Evolutionary conservation across 64 coral and sea anemone genomes (phyloP), one percentile per base, ranked within the genome.

Genomic region (Montipora capricornis): DNA sequence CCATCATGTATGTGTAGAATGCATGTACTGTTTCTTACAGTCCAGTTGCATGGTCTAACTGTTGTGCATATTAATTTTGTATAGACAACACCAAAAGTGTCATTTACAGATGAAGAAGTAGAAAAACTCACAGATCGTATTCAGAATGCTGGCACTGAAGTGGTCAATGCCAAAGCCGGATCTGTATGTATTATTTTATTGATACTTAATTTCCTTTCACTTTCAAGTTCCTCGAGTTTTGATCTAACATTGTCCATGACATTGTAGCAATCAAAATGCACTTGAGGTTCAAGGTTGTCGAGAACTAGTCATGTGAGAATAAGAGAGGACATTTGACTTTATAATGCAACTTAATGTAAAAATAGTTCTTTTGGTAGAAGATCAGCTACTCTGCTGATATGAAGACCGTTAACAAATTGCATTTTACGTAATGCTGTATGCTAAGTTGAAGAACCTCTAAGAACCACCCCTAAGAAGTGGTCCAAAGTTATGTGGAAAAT

Each of bases 141-240:
- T 87, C 98, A 99, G 59, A 99, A 99, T 88, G 98, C 98, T 52
- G 98, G 98, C 61, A 99, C 98, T 29, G 98, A 99, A 81, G 98
- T 99, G 51, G 98, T 99, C 17, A 99, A 99, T 88, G 98, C 98
- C 0, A 99, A 99, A 57, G 98, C 98, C 94, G 98, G 98, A 14
- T 93, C 98, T 17, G 98, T 99, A 92, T 96, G 95, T 99, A 17
- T 26, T 51, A 14, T 47, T 9, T 10, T 75, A 2, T 66, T 62
- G 24, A 68, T 68, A 4, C 12, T 12, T n/a, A 17, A 5, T 68
- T n/a, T 1, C 8, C 14, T 68, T 68, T 4, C 20, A 64, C 9
- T 74, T 75, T 13, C 10, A 53, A 15, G 66, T 37, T 71, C 5
- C 68, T 24, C 8, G 17, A 71, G 19, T 3, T 71, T 6, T 1